Evolutionary conservation across 1,140 invertebrate species (phyloP).

Genomic region (Lithobius niger): DNA sequence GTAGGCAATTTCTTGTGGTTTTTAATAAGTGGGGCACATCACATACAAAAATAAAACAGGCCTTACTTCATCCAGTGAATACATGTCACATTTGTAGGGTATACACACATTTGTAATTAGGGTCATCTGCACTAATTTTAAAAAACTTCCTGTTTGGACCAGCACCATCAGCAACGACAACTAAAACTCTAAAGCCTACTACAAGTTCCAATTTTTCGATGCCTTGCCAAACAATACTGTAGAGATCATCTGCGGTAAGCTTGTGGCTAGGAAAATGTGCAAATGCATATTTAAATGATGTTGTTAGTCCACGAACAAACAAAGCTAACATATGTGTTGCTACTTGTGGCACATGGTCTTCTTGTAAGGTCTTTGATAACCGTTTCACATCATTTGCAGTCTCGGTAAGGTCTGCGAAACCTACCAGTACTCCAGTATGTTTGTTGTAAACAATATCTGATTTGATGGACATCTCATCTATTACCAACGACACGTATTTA

Average conservation of each 20-base stretch:
- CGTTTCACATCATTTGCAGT: background rate
- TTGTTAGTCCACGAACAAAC: background rate
- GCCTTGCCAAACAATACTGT: background rate
- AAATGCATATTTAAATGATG: slow-evolving; percentile 4
- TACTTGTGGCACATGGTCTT: background rate
- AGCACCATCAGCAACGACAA: too few relatives aligned
- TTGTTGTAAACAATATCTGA: background rate
- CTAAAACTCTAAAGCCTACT: background rate
- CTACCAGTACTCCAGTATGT: background rate
- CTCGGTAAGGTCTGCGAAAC: background rate
- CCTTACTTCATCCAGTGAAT: too few relatives aligned
- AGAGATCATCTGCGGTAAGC: background rate
- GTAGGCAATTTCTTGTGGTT: too few relatives aligned
- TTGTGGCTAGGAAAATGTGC: background rate
- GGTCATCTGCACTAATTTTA: too few relatives aligned
- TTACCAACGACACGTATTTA: background rate
- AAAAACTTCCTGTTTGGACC: too few relatives aligned
- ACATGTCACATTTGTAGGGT: too few relatives aligned
- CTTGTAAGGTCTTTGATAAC: background rate
- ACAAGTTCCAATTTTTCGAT: background rate
- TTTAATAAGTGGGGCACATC: too few relatives aligned
- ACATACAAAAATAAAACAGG: too few relatives aligned
- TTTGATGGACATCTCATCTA: background rate
- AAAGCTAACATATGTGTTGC: slow-evolving; percentile 5
- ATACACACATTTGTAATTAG: too few relatives aligned